Conservation (phyloP, 2,797 vertebrate species). For the Taeniopygia guttata region DNA sequence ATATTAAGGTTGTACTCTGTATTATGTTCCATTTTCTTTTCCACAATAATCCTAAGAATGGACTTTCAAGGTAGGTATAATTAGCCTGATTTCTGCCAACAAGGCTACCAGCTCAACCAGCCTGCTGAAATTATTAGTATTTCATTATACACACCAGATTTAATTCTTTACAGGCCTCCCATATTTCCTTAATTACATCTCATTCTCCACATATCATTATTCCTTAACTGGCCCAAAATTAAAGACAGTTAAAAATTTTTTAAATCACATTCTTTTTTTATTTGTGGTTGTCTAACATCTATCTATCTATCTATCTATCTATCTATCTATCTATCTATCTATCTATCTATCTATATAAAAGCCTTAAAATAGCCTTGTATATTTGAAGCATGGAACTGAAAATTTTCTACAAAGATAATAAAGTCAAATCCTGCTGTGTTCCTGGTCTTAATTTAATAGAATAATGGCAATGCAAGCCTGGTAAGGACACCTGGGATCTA, state of each 20-base stretch:
- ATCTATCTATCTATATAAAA: too few species aligned
- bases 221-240: not conserved
- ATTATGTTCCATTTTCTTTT: not conserved
- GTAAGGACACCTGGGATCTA: not conserved
- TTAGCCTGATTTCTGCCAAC: not conserved
- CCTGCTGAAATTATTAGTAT: not conserved
- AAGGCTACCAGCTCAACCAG: accelerated
- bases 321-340: too few species aligned
- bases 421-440: not conserved
- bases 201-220: not conserved
- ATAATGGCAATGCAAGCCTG: not conserved
- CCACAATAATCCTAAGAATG: not conserved
- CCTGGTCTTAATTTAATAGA: conserved; percentile 18
- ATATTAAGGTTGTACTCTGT: not conserved
- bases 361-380: not conserved
- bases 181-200: not conserved
- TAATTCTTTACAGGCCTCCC: not conserved
- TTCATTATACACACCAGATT: not conserved
- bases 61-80: not conserved
- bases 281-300: not conserved
- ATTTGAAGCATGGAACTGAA: not conserved
- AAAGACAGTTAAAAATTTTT: not conserved
- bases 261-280: not conserved
- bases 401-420: not conserved
- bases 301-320: too few species aligned